Conservation (phyloP, 2,113 vertebrate genomes). For the Triplophysa dalaica region DNA sequence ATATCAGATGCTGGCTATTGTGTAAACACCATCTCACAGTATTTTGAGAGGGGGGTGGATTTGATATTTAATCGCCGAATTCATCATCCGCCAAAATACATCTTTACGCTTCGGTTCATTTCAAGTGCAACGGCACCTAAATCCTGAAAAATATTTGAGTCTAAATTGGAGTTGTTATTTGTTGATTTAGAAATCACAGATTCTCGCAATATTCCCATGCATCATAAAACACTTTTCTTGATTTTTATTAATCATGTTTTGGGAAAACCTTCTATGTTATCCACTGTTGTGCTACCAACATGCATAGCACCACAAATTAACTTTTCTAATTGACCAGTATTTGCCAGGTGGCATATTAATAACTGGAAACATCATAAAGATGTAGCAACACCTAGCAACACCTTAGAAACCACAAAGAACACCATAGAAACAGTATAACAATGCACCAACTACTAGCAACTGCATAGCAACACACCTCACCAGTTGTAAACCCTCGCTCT, state of each 20-base stretch:
- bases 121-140: slow-evolving; percentile 30
- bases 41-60: slow-evolving; percentile 51
- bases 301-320: too few relatives aligned
- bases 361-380: too few relatives aligned
- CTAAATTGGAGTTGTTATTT: slow-evolving; percentile 1
- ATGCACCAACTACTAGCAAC: too few relatives aligned
- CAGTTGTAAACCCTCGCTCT: too few relatives aligned
- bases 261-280: too few relatives aligned
- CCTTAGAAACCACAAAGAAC: too few relatives aligned
- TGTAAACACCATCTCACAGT: slow-evolving; percentile 59
- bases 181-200: slow-evolving; percentile 16
- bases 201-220: slow-evolving; percentile 15
- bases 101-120: slow-evolving; percentile 24
- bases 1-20: slow-evolving; percentile 49
- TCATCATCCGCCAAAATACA: slow-evolving; percentile 38
- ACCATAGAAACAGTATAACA: too few relatives aligned
- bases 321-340: too few relatives aligned
- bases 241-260: neutral
- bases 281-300: too few relatives aligned
- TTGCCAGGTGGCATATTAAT: too few relatives aligned
- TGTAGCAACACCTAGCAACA: too few relatives aligned
- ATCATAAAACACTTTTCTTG: neutral
- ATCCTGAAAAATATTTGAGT: slow-evolving; percentile 3
- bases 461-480: too few relatives aligned
- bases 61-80: slow-evolving; percentile 53